phyloP scores from a whole-genome alignment of 2,797 vertebrate species.

The Heliangelus exortis region DNA sequence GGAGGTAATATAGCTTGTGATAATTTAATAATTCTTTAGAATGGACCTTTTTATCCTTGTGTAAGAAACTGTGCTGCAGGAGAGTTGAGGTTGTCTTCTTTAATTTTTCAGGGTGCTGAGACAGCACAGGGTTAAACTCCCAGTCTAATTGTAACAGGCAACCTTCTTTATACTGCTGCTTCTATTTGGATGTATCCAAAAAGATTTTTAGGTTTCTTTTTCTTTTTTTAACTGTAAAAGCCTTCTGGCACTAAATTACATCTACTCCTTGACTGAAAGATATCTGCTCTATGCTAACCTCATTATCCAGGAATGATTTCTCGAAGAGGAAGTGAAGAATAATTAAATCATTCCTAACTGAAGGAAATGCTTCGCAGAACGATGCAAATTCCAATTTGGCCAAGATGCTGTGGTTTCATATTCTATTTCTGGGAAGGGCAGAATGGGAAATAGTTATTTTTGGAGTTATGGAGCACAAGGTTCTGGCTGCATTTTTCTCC shows the following conservation, averaged over 20 bases:
- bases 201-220: neutral
- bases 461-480: neutral
- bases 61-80: neutral
- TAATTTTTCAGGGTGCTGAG: neutral
- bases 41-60: neutral
- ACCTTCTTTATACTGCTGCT: neutral
- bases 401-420: constrained; percentile 50
- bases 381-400: constrained; percentile 68
- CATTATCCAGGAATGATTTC: constrained; percentile 71
- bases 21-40: constrained; percentile 28
- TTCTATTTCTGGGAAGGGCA: constrained; percentile 69
- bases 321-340: constrained; percentile 67
- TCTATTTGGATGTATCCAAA: constrained; percentile 38
- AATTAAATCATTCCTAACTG: constrained; percentile 73
- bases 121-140: neutral
- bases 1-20: constrained; percentile 7
- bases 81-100: neutral
- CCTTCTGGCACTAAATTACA: constrained; percentile 65
- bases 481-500: neutral
- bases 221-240: neutral
- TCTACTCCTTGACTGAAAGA: constrained; percentile 62
- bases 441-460: constrained; percentile 40
- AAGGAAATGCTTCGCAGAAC: constrained; percentile 72
- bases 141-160: neutral
- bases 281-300: constrained; percentile 71